phyloP scores from a whole-genome alignment of 2,113 vertebrate genomes.

The Mormyrus iriodes region DNA sequence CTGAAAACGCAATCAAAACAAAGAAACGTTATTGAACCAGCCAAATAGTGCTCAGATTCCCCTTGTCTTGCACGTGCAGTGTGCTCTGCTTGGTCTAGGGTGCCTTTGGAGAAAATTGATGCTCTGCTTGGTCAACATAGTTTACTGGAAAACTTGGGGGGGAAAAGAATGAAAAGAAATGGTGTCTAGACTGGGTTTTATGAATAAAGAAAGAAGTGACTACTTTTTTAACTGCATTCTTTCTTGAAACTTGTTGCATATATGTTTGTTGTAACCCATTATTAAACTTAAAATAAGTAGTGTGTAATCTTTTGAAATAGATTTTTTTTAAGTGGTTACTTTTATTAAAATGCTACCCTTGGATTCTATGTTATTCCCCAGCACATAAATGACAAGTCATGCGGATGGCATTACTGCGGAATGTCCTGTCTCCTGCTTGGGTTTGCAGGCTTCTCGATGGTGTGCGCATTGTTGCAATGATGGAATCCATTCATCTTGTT shows the following conservation, averaged over 20 bases:
- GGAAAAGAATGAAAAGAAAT: neutral
- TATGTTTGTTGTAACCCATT: neutral
- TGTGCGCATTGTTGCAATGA: neutral
- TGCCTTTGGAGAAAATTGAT: neutral
- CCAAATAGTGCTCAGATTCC: constrained; percentile 46
- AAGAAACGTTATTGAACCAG: constrained; percentile 47
- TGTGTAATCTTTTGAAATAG: neutral
- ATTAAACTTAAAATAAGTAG: neutral
- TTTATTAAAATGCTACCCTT: neutral
- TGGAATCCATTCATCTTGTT: neutral
- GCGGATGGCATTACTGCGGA: neutral
- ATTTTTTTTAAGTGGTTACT: neutral
- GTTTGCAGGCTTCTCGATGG: neutral
- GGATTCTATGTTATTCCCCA: neutral
- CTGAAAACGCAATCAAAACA: constrained; percentile 53
- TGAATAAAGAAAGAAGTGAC: neutral
- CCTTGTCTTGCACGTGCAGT: neutral
- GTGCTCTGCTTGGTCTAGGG: neutral
- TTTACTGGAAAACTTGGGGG: neutral
- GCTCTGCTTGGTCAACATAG: neutral
- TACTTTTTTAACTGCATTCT: neutral
- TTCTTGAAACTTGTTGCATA: neutral
- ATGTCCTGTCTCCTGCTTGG: neutral
- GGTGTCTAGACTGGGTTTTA: neutral
- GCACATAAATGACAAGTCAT: neutral